Evolutionary conservation across 1,140 invertebrate species (phyloP).

Genomic region (Aphelenchoides besseyi): DNA sequence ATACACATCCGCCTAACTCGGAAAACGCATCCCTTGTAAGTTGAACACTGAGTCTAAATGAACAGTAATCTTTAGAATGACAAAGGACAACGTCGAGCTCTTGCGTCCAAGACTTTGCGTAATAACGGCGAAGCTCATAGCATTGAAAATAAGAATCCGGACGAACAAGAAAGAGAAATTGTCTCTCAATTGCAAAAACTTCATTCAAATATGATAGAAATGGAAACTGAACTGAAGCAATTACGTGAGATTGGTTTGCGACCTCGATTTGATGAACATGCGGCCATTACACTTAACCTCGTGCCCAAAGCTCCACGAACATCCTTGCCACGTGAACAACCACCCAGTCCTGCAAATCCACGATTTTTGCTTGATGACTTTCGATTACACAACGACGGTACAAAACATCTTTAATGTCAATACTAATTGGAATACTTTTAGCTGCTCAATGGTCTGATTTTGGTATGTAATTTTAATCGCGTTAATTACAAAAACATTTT

Average conservation of each 20-base stretch:
- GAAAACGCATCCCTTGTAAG: not conserved
- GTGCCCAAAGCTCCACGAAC: not conserved
- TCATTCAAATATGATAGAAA: not conserved
- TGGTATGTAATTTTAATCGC: too few relatives aligned
- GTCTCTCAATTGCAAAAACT: not conserved
- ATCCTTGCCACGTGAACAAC: not conserved
- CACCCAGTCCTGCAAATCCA: not conserved
- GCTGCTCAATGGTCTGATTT: conserved; percentile 19
- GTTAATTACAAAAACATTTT: too few relatives aligned
- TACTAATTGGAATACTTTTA: not conserved
- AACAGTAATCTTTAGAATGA: not conserved
- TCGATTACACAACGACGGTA: not conserved
- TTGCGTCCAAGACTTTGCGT: conserved; percentile 2
- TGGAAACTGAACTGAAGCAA: conserved; percentile 15
- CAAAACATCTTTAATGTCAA: not conserved
- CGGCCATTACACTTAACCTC: not conserved
- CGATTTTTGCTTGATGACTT: not conserved
- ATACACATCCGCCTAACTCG: too few relatives aligned
- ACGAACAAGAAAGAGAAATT: conserved; percentile 2
- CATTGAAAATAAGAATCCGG: too few relatives aligned
- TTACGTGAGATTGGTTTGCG: not conserved
- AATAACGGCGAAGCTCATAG: too few relatives aligned
- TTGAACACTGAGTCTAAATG: not conserved
- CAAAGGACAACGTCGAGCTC: conserved; percentile 2
- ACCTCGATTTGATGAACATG: not conserved